These are phyloP conservation scores for Glaucidium brasilianum DNA, from an alignment of 2,113 vertebrate genomes.

Conservation along the genomic window DNA sequence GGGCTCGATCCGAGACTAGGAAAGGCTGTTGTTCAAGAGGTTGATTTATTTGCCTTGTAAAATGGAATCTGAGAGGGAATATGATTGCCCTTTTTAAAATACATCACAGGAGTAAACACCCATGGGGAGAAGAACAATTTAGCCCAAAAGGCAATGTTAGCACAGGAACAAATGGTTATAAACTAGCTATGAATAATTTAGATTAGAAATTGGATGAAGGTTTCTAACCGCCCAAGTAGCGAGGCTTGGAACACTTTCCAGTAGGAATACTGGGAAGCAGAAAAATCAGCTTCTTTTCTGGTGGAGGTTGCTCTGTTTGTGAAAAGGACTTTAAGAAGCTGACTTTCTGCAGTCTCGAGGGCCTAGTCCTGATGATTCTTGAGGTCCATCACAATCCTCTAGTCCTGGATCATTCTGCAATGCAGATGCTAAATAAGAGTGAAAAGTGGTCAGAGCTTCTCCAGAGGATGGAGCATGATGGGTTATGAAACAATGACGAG, in stretches of 20 bases:
- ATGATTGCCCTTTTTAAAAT: conserved; percentile 49
- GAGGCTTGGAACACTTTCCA: neutral
- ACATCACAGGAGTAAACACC: neutral
- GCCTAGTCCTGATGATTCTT: neutral
- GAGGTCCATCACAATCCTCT: neutral
- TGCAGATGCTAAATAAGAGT: neutral
- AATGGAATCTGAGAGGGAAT: neutral
- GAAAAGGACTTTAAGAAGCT: neutral
- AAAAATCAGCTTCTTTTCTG: neutral
- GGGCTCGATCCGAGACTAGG: neutral
- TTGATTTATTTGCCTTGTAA: conserved; percentile 44
- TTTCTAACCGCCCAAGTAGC: neutral
- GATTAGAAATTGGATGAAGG: conserved; percentile 6
- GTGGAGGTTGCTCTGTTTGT: neutral
- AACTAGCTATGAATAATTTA: conserved; percentile 52
- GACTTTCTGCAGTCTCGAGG: neutral
- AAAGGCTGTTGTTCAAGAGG: neutral
- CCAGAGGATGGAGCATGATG: neutral
- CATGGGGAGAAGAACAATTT: conserved; percentile 23
- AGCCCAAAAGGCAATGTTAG: conserved; percentile 45
- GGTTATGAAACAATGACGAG: neutral
- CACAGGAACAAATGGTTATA: conserved; percentile 28
- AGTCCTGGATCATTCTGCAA: neutral
- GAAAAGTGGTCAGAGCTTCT: neutral
- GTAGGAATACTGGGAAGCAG: neutral